These are phyloP conservation scores for Albula goreensis DNA, from an alignment of 2,113 vertebrate genomes.

Conservation along the genomic window DNA sequence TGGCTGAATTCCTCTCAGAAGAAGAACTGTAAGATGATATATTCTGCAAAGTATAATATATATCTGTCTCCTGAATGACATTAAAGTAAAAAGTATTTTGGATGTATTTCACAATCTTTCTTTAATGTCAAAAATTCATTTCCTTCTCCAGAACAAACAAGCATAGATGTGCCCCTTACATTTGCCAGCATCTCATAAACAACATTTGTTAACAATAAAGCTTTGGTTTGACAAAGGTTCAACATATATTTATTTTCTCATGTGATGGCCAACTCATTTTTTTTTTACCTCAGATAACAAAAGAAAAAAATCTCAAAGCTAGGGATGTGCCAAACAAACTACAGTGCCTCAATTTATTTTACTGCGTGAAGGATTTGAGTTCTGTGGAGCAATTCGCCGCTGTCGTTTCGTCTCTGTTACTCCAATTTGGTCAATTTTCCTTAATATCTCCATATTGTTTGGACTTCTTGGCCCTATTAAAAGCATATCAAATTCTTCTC, in stretches of 20 bases:
- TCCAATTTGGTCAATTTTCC: constrained; percentile 53
- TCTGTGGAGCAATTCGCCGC: constrained; percentile 32
- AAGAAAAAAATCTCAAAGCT: constrained; percentile 51
- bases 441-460: constrained; percentile 60
- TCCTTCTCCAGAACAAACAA: constrained; percentile 77
- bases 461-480: constrained; percentile 64
- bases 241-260: constrained; percentile 61
- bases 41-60: constrained; percentile 49
- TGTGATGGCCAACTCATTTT: constrained; percentile 59
- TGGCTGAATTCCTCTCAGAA: neutral
- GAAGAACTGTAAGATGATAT: neutral
- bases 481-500: constrained; percentile 72
- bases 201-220: constrained; percentile 77
- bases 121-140: constrained; percentile 65
- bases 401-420: constrained; percentile 32
- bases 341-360: constrained; percentile 51
- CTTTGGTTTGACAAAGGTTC: constrained; percentile 66
- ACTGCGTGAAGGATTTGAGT: constrained; percentile 50
- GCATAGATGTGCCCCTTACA: constrained; percentile 59
- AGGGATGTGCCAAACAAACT: constrained; percentile 51
- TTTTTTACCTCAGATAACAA: constrained; percentile 58
- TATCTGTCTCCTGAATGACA: constrained; percentile 59
- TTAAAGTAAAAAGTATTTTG: constrained; percentile 54
- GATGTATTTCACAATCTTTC: constrained; percentile 58
- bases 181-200: constrained; percentile 64